Conservation (phyloP, 1,140 invertebrate genomes). For the Eueides isabella region DNA sequence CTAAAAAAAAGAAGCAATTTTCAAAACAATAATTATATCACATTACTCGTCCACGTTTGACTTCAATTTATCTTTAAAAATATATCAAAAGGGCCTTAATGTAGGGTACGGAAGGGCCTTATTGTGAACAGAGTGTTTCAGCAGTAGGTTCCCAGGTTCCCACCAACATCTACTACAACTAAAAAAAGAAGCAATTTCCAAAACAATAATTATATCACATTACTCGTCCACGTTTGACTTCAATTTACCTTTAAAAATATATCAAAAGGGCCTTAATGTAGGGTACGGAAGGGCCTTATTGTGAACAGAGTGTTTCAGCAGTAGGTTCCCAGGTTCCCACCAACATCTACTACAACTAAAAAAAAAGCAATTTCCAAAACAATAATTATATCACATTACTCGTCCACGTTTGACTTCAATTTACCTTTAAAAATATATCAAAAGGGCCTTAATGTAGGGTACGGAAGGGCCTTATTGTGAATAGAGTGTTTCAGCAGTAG, state of each 20-base stretch:
- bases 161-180: too few relatives aligned
- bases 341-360: too few relatives aligned
- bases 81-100: constrained; percentile 70
- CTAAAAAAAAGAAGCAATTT: constrained; percentile 17
- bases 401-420: constrained; percentile 62
- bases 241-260: constrained; percentile 63
- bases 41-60: constrained; percentile 61
- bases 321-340: too few relatives aligned
- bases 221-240: constrained; percentile 64
- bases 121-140: too few relatives aligned
- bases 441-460: constrained; percentile 67
- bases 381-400: constrained; percentile 51
- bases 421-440: constrained; percentile 70
- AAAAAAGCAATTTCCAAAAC: constrained; percentile 27
- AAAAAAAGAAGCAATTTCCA: constrained; percentile 17
- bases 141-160: too few relatives aligned
- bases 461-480: too few relatives aligned
- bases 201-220: constrained; percentile 48
- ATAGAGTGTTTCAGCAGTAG: too few relatives aligned
- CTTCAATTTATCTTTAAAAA: constrained; percentile 64
- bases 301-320: too few relatives aligned
- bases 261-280: constrained; percentile 66
- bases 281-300: too few relatives aligned
- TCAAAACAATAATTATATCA: constrained; percentile 46
- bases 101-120: too few relatives aligned